These are phyloP conservation scores for Gasterosteus nipponicus DNA, from an alignment of 2,113 vertebrate genomes.

Conservation along the genomic window DNA sequence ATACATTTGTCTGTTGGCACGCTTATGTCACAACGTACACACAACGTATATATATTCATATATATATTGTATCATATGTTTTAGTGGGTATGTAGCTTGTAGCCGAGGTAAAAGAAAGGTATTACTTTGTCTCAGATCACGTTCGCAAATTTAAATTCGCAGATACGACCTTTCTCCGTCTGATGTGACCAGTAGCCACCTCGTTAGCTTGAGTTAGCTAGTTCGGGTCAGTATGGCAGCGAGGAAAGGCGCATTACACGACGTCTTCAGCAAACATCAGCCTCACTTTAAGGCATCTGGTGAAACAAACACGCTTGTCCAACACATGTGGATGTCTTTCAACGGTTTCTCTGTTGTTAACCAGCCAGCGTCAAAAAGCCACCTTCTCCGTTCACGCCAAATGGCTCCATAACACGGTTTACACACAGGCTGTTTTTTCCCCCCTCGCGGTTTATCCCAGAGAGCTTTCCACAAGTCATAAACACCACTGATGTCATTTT, in stretches of 20 bases:
- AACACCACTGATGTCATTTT: slow-evolving; percentile 68
- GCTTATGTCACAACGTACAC: not conserved
- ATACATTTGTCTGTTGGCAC: not conserved
- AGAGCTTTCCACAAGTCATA: slow-evolving; percentile 57
- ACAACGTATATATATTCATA: too few species aligned
- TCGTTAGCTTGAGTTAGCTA: not conserved
- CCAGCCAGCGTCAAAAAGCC: slow-evolving; percentile 21
- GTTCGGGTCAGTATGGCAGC: not conserved
- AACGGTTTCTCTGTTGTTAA: slow-evolving; percentile 8
- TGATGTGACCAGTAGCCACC: not conserved
- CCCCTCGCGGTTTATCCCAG: slow-evolving; percentile 25
- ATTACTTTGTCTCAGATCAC: not conserved
- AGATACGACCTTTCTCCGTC: not conserved
- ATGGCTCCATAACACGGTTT: slow-evolving; percentile 42
- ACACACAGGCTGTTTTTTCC: slow-evolving; percentile 34
- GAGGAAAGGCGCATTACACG: not conserved
- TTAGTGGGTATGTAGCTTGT: not conserved
- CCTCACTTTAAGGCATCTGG: not conserved
- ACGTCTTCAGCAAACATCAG: not conserved
- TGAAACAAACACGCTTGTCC: slow-evolving; percentile 8
- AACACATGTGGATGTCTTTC: not conserved
- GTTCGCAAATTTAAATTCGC: not conserved
- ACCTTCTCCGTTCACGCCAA: slow-evolving; percentile 25
- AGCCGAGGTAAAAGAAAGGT: not conserved
- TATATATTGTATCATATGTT: too few species aligned